Evolutionary conservation across 2,888 invertebrate genomes (phyloP), one percentile per base, ranked within the genome.

Genomic region (Noctua comes): DNA sequence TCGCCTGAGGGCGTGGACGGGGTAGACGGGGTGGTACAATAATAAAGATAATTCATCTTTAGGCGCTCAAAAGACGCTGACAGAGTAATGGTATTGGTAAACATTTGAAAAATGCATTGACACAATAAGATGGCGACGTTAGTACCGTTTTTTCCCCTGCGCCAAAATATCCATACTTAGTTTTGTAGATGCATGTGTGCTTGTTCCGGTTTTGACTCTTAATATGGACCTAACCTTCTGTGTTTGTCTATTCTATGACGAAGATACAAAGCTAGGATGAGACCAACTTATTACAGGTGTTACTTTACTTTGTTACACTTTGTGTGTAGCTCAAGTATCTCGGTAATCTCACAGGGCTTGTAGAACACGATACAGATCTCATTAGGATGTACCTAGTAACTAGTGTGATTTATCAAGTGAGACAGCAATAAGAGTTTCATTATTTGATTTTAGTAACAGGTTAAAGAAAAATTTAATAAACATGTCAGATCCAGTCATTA

Each of bases 231-330:
- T 1, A 16, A 16, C 16, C 73, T 82, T 79, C 64, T 82, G 54
- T 65, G 21, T 6, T 2, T 3, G n/a, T 7, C 0, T 73, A 40
- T 21, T 31, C 6, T n/a, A 13, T 79, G 27, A 3, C 10, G 0
- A 27, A 46, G 18, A 21, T 40, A 79, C 54, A 57, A 68, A 65
- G 77, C 78, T 73, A 68, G 43, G 43, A 71, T 71, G 79, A 78
- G 21, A 74, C 69, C 68, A 57, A 88, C 59, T 86, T 82, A 79
- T 82, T 78, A 82, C 73, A 84, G 82, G 88, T 85, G 79, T 85
- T 62, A 79, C 75, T 70, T 84, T 66, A 74, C 75, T 62, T 68
- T 70, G 68, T 77, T 40, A 75, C 64, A 77, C 65, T 54, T 77
- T 69, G 59, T 71, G 57, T 77, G 36, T 21, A 59, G 46, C 40